Evolutionary conservation across 2,113 vertebrate genomes (phyloP), one percentile per base, ranked within the genome.

Genomic region (Alectura lathami): DNA sequence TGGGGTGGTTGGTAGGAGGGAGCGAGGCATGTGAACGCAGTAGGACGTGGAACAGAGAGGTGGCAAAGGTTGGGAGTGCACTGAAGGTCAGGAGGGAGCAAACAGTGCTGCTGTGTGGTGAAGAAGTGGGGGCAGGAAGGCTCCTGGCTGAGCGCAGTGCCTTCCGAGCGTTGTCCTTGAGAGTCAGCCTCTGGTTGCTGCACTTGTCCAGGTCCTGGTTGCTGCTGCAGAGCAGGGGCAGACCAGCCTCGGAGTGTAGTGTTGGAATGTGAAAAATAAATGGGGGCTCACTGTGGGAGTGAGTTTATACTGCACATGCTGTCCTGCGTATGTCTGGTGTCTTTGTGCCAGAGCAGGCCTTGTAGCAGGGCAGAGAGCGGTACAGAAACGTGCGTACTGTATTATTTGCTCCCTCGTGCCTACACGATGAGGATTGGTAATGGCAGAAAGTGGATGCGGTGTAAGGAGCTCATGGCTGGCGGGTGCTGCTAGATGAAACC

Each of bases 401-500:
- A 64, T 43, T 42, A n/a, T 86, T 93, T 59, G 90, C 42, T 85
- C 47, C 56, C 82, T 89, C 0, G 2, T 0, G 17, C 70, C 82
- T 73, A 63, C 0, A 0, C 68, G 50, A 48, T 4, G 20, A 42
- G 83, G 63, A 36, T 70, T 32, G 40, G 75, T 7, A 45, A 54
- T 56, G 75, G 6, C 59, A 43, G 92, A 17, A 86, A 42, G 87
- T 40, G 64, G 50, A 36, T 74, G 64, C 47, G 42, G 0, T 82
- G 90, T 56, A 74, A 59, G 94, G 64, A 83, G 85, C 75, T 95
- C 42, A 3, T 14, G 67, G 84, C n/a, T 42, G 34, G 22, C 26
- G 59, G 9, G 57, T 72, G 84, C 91, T 95, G 91, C 89, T 77
- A 29, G 59, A 11, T 68, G 75, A 90, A 69, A 81, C 60, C 66